Base-by-base conservation (phyloP, 2,888 invertebrate species). In the Caenorhabditis zanzibari region DNA sequence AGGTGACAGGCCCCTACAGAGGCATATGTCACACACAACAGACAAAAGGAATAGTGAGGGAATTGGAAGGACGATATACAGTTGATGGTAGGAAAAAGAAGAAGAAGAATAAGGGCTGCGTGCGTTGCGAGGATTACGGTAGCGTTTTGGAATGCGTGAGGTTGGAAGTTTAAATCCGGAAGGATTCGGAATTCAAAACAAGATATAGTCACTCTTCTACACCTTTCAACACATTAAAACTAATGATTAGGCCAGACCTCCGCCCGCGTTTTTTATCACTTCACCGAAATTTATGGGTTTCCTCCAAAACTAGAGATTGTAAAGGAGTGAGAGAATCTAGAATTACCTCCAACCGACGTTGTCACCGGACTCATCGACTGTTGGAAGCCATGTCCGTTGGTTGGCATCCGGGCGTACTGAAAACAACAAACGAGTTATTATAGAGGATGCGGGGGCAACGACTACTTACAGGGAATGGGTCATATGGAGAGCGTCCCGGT, bases 401-500 rank as follows among this genome's bases (percentile, higher is more conserved):
- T 61, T 68, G 84, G 85, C 83, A 90, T 88, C 49, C 90, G 81
- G 16, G 85, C 75, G 61, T 90, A 90, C 88, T 88, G 74, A 82
- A 89, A 88, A 64, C 41, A 69, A 64, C 41, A 69, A 49, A 19
- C 56, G 35, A 41, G n/a, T 49, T 52, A 56, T 61, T 2, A 41
- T 59, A 59, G 28, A 35, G 6, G 19, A 19, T 47, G 47, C 47
- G 47, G n/a, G 16, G n/a, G 4, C 12, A 12, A 26, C 9, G 14
- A 26, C 24, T 7, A 61, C 89, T 82, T 82, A 90, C 90, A 79
- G 89, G 82, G 82, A 90, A 89, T n/a, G 86, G 69, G 32, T 89
- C 89, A 64, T 89, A 89, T n/a, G 87, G 77, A 12, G 84, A 79
- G n/a, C 89, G 38, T 26, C 85, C 72, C 6, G 87, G 54, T 26